phyloP scores from a whole-genome alignment of 2,797 vertebrate genomes.

The Sardinella longiceps region DNA sequence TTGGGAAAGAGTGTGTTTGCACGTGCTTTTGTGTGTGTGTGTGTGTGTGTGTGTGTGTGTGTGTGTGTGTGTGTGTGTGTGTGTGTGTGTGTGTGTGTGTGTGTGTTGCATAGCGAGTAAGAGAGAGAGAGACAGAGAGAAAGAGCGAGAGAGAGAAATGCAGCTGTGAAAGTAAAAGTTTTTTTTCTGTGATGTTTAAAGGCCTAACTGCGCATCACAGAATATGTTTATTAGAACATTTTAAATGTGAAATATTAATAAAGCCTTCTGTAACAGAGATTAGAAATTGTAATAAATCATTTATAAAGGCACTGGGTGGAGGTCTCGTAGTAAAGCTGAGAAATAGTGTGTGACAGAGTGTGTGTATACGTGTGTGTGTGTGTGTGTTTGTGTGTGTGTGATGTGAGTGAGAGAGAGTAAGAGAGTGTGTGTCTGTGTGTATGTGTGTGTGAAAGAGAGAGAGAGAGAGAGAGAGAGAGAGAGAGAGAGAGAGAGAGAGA shows the following conservation, averaged over 20 bases:
- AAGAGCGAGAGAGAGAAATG: background rate
- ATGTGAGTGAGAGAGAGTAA: too few relatives aligned
- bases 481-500: background rate
- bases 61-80: background rate
- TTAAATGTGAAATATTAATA: background rate
- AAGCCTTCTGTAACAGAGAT: background rate
- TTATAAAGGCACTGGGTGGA: background rate
- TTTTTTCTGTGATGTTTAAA: background rate
- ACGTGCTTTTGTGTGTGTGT: background rate
- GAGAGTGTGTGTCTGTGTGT: too few relatives aligned
- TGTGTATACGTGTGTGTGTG: too few relatives aligned
- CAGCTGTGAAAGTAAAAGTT: background rate
- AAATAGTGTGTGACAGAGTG: background rate
- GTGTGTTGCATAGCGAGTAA: background rate
- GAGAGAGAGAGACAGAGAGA: too few relatives aligned
- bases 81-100: slow-evolving; percentile 20
- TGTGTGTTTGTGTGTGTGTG: background rate
- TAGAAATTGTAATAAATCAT: background rate
- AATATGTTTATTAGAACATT: background rate
- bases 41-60: background rate
- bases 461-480: background rate
- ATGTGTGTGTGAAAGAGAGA: too few relatives aligned
- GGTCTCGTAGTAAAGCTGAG: background rate
- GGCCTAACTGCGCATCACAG: background rate
- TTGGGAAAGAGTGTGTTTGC: background rate